phyloP scores from a whole-genome alignment of 2,888 invertebrate genomes.

The Petrophora chlorosata region DNA sequence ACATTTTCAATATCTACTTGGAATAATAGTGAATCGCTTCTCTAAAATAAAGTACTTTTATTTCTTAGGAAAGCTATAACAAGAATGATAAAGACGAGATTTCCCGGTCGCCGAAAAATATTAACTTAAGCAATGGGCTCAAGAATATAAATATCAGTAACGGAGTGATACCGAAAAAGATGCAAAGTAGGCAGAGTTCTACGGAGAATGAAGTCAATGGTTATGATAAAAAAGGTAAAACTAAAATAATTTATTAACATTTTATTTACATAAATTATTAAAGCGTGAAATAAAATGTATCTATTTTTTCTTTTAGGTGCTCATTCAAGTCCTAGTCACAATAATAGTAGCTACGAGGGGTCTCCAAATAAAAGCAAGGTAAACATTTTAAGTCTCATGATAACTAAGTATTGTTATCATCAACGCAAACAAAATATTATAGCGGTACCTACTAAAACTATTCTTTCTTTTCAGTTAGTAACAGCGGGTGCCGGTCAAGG shows the following conservation, averaged over 20 bases:
- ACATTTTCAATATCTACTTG: too few species aligned
- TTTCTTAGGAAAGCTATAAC: conserved; percentile 46
- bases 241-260: neutral
- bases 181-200: conserved; percentile 69
- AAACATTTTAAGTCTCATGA: too few species aligned
- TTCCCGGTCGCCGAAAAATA: conserved; percentile 68
- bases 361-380: conserved; percentile 78
- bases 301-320: conserved; percentile 48
- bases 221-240: conserved; percentile 67
- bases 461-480: conserved; percentile 58
- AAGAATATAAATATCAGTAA: conserved; percentile 76
- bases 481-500: conserved; percentile 87
- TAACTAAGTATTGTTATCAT: too few species aligned
- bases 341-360: conserved; percentile 69
- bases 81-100: conserved; percentile 52
- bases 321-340: conserved; percentile 71
- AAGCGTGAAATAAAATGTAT: neutral
- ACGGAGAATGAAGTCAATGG: conserved; percentile 68
- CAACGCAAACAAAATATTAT: too few species aligned
- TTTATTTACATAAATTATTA: too few species aligned
- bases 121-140: conserved; percentile 72
- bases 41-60: neutral
- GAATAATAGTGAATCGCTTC: neutral
- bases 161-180: conserved; percentile 69
- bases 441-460: too few species aligned